Conservation (phyloP, 2,888 invertebrate genomes). For the Epinotia ramella region DNA sequence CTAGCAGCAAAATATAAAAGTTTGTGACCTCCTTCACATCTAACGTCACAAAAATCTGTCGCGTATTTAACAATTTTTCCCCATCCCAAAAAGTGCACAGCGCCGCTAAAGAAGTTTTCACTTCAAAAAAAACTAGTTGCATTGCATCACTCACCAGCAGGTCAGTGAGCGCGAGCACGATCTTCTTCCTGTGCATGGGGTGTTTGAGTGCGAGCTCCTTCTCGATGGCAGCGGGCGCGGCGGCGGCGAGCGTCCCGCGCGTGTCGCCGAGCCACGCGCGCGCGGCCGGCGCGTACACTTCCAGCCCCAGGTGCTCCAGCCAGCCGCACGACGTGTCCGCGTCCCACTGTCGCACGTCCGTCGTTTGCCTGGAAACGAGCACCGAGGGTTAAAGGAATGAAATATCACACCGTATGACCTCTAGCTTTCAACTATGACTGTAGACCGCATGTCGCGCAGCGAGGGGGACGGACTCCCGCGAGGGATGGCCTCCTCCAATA, state of each 20-base stretch:
- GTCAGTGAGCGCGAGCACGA: slow-evolving; percentile 90
- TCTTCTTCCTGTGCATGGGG: slow-evolving; percentile 96
- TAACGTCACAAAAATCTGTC: too few species aligned
- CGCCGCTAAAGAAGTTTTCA: too few species aligned
- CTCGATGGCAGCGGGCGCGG: slow-evolving; percentile 93
- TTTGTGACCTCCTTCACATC: too few species aligned
- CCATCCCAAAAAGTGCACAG: too few species aligned
- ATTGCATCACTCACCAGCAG: slow-evolving; percentile 70
- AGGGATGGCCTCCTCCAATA: too few species aligned
- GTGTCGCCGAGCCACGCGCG: slow-evolving; percentile 93
- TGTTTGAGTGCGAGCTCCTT: slow-evolving; percentile 94
- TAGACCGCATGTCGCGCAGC: slow-evolving; percentile 85
- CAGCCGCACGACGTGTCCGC: slow-evolving; percentile 92
- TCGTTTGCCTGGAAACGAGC: slow-evolving; percentile 83
- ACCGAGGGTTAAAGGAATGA: too few species aligned
- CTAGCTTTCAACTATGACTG: too few species aligned
- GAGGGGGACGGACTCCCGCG: too few species aligned
- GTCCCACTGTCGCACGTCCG: slow-evolving; percentile 93
- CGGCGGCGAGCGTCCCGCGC: slow-evolving; percentile 87
- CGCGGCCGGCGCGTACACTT: slow-evolving; percentile 91
- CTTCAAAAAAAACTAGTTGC: too few species aligned
- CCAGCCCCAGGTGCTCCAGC: slow-evolving; percentile 91
- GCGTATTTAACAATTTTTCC: too few species aligned
- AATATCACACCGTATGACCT: too few species aligned
- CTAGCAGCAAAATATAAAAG: too few species aligned